Base-by-base conservation (phyloP, 2,113 vertebrate species). In the Ochotona curzoniae region DNA sequence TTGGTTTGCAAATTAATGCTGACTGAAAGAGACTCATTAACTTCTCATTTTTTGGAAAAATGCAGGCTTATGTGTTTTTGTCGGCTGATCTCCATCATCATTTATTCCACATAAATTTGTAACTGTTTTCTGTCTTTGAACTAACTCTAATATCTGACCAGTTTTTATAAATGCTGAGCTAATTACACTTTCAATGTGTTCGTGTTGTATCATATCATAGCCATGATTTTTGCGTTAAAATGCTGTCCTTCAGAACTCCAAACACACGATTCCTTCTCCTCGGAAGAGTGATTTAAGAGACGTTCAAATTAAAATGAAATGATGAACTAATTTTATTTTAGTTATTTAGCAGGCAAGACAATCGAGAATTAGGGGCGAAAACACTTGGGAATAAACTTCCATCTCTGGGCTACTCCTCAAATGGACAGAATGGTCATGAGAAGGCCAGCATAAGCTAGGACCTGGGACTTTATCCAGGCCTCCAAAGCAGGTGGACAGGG, bases 1-100 rank as follows among this genome's bases (percentile, higher is more conserved):
- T 70, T 23, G 17, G 38, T 18, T 32, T 81, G n/a, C 11, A 76
- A 95, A 86, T 47, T 4, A 66, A 80, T 94, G 83, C 28, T 79
- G 60, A 83, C 15, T 47, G 51, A 47, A 66, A 79, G 28, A 82
- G 21, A 67, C 64, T 89, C 10, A 10, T n/a, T 51, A 49, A 79
- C 25, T 89, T 93, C 15, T 63, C 12, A 6, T 9, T 93, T 25
- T 7, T 2, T 32, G 60, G 11, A 11, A 49, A 81, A 87, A 60
- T 14, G 0, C 8, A 81, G 5, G 32, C 57, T 81, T 30, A 86
- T 32, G 26, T 17, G 7, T 76, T 51, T 73, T 54, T 82, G 18
- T 54, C 74, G 15, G 15, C 44, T 60, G 26, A 85, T 75, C 60
- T 75, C 47, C 47, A 86, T 32, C 49, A 13, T 51, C 15, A 30